Base-by-base conservation (phyloP, 2,113 vertebrate species). In the Dascyllus trimaculatus region DNA sequence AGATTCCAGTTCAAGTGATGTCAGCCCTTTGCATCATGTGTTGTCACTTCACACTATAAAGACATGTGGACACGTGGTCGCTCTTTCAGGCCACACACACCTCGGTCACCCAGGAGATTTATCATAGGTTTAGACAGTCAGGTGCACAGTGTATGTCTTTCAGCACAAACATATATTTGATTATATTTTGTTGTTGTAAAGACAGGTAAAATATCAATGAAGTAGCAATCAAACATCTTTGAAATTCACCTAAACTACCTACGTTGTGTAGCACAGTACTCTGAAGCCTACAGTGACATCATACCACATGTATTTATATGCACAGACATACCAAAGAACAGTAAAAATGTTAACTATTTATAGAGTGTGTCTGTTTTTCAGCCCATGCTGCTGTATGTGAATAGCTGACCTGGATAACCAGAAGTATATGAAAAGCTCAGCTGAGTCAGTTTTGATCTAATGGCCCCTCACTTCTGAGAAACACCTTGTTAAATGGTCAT, bases 21-120 rank as follows among this genome's bases (percentile, higher is more conserved):
- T 93, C 91, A 92, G 81, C 53, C 49, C 85, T 89, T 91, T 89
- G 84, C 89, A 90, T 93, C 88, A 81, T 87, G 89, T 89, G 89
- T 89, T 91, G 85, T 87, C 71, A 66, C 81, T 84, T 78, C 87
- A 82, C 67, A 61, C 76, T 75, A 74, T 69, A 71, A 78, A 82
- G 85, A 90, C 86, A 88, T 53, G 75, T 62, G 82, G 64, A 81
- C 83, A 81, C 32, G 40, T 78, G 78, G 69, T 60, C 72, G 72
- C 73, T 69, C 72, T 77, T 67, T 74, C 87, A 79, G 43, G 71
- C 52, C 64, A 77, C 81, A 75, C 60, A 67, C 40, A 61, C 73
- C 40, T 77, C 51, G 76, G 3, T 38, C 63, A 59, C 35, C 58
- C 15, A 18, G 48, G 59, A 38, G 64, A 81, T 85, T 80, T 82